Conservation (phyloP, 2,797 vertebrate genomes). For the Lagocephalus sceleratus region DNA sequence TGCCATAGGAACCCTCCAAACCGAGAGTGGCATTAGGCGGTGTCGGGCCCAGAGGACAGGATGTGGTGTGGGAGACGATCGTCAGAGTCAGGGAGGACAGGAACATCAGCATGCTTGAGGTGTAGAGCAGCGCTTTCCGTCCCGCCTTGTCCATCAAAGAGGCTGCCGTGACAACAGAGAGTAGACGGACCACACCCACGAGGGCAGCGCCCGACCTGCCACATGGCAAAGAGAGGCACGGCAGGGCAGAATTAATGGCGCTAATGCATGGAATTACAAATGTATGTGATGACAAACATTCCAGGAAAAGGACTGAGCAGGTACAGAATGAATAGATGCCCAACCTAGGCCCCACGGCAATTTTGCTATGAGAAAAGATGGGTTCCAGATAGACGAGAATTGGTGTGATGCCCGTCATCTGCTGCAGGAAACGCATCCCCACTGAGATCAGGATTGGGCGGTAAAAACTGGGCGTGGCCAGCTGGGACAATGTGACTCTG, state of each 20-base stretch:
- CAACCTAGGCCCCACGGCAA: constrained; percentile 51
- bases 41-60: constrained; percentile 36
- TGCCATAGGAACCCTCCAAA: constrained; percentile 17
- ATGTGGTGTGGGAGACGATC: constrained; percentile 69
- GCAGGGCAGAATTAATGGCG: background rate
- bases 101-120: constrained; percentile 83
- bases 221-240: background rate
- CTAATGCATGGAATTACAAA: background rate
- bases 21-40: constrained; percentile 39
- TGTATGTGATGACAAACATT: too few relatives aligned
- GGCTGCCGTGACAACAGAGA: constrained; percentile 71
- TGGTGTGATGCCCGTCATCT: constrained; percentile 90
- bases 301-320: too few relatives aligned
- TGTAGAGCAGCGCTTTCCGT: constrained; percentile 74
- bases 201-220: constrained; percentile 66
- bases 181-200: constrained; percentile 68
- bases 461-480: constrained; percentile 77
- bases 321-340: background rate
- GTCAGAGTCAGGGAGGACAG: constrained; percentile 81
- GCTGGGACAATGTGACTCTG: constrained; percentile 74
- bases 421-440: constrained; percentile 91
- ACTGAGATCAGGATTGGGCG: constrained; percentile 84
- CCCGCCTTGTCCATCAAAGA: constrained; percentile 77
- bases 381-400: constrained; percentile 76
- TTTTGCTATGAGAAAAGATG: constrained; percentile 65